These are phyloP conservation scores for Borostomias antarcticus DNA, from an alignment of 2,797 vertebrate genomes.

Conservation along the genomic window DNA sequence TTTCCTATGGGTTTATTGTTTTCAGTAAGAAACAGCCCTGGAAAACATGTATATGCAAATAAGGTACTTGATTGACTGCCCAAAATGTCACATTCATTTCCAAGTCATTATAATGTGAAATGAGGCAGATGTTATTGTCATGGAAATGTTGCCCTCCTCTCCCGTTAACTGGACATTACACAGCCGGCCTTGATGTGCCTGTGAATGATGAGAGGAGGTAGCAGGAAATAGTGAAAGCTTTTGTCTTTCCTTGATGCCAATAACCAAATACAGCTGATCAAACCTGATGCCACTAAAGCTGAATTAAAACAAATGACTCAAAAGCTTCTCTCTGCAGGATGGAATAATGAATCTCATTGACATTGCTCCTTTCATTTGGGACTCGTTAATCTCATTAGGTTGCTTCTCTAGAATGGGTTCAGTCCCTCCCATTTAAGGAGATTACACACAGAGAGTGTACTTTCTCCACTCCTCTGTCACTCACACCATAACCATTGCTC, in stretches of 20 bases:
- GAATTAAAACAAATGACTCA: too few species aligned
- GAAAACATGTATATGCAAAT: conserved; percentile 46
- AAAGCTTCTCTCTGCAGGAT: too few species aligned
- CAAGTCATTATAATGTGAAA: conserved; percentile 49
- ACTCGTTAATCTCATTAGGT: too few species aligned
- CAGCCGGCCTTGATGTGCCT: conserved; percentile 14
- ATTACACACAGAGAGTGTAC: background rate
- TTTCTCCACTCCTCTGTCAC: background rate
- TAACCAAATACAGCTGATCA: too few species aligned
- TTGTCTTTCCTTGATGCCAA: too few species aligned
- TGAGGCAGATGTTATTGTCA: conserved; percentile 41
- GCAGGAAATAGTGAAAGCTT: background rate
- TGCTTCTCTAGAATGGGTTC: background rate
- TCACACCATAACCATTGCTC: conserved; percentile 1
- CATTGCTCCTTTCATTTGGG: too few species aligned
- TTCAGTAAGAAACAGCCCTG: conserved; percentile 10
- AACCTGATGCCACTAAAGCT: too few species aligned
- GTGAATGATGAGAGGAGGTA: conserved; percentile 5
- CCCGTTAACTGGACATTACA: conserved; percentile 27
- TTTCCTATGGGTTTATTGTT: too few species aligned
- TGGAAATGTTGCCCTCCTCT: conserved; percentile 43
- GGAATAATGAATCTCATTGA: too few species aligned
- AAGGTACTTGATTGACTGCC: conserved; percentile 11
- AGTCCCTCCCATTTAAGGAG: background rate
- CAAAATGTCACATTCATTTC: conserved; percentile 48